Conservation (phyloP, 2,888 invertebrate genomes). For the Pristionchus fissidentatus region DNA sequence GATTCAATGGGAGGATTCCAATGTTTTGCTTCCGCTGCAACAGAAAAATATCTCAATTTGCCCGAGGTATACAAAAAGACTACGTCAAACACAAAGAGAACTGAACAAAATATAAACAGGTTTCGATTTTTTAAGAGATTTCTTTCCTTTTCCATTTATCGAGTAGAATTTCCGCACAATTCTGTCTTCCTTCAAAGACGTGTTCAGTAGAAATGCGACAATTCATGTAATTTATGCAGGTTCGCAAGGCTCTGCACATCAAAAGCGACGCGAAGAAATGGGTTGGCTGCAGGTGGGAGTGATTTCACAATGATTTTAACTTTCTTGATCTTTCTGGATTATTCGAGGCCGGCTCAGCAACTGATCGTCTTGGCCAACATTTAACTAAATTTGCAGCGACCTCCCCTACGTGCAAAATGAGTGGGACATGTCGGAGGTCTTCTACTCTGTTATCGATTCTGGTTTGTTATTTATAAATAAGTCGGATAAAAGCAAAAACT, state of each 20-base stretch:
- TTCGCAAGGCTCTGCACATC: constrained; percentile 62
- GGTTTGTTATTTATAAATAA: too few species aligned
- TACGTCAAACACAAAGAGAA: too few species aligned
- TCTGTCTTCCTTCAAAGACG: too few species aligned
- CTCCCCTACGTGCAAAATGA: constrained; percentile 63
- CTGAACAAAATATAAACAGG: too few species aligned
- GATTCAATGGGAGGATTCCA: constrained; percentile 60
- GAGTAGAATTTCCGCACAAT: too few species aligned
- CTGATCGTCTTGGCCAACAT: background rate
- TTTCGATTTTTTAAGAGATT: background rate
- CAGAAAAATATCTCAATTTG: constrained; percentile 60
- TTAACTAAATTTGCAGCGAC: background rate
- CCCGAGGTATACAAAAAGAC: too few species aligned
- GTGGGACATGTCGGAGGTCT: constrained; percentile 68
- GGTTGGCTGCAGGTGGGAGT: constrained; percentile 66
- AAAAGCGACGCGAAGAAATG: constrained; percentile 52
- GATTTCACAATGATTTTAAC: too few species aligned
- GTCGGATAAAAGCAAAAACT: background rate
- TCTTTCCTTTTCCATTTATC: too few species aligned
- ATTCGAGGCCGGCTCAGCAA: too few species aligned
- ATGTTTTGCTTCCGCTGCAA: constrained; percentile 59
- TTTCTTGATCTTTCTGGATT: too few species aligned
- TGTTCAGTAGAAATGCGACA: too few species aligned
- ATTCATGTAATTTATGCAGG: constrained; percentile 1
- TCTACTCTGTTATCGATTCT: constrained; percentile 59